Evolutionary conservation across 2,113 vertebrate species (phyloP), one percentile per base, ranked within the genome.

Genomic region (Dipodomys spectabilis): DNA sequence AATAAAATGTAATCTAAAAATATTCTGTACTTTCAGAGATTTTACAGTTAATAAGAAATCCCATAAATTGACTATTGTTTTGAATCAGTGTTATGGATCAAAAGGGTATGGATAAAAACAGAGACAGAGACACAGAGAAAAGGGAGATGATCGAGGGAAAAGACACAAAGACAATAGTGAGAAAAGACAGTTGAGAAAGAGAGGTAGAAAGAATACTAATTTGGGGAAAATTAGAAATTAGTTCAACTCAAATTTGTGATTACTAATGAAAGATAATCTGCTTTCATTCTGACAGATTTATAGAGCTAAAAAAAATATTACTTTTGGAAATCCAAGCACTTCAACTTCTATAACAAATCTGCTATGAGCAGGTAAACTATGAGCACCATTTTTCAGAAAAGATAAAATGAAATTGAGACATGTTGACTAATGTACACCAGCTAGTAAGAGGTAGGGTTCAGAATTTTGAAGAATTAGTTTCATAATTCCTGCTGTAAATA

Each of bases 181-280:
- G 35, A 35, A 35, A 35, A 35, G 35, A 35, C 35, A 35, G 35
- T 35, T 35, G 35, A 35, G 35, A 35, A 35, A 35, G 35, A 35
- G 35, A 35, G 35, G 35, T 35, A 35, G 35, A 35, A 35, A 35
- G 35, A 35, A 35, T 35, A 35, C 35, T 35, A 35, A 35, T 2
- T 39, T 10, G 23, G 5, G 12, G 69, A n/a, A 84, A 90, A 71
- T 44, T 53, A 79, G 20, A 67, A 68, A 81, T 49, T 35, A 81
- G 19, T 90, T 95, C 2, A 73, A 39, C 81, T 95, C 72, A 88
- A 92, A 60, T 28, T 15, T 86, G 7, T 30, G 25, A 10, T 93
- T 86, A 80, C 5, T 27, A 83, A 28, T 28, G 30, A 30, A 1
- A 80, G 3, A 9, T 6, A 79, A 12, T n/a, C 28, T 75, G 18